Evolutionary conservation across 1,140 invertebrate genomes (phyloP), one percentile per base, ranked within the genome.

Genomic region (Anoplophora glabripennis): DNA sequence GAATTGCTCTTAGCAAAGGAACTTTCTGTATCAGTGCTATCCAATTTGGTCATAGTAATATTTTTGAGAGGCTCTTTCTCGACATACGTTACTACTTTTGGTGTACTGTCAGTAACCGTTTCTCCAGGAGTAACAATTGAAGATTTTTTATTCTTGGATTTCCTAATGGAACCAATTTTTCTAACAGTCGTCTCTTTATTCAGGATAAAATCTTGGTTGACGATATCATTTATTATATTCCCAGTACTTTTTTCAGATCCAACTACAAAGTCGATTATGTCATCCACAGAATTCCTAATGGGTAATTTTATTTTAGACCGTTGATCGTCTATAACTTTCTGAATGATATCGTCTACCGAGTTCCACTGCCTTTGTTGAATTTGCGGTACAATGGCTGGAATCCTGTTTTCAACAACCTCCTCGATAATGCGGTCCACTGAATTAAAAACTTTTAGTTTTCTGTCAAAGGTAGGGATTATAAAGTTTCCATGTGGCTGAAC

Each of bases 221-320:
- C 11, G 7, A 5, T 44, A 35, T 38, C 11, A 52, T 35, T 33
- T 49, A 35, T 7, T 14, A 49, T 9, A 35, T n/a, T 35, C 4
- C 15, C 17, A 1, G 11, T 12, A 8, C 3, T 49, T 7, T 12
- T n/a, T 42, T 3, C 3, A 42, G 41, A n/a, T 34, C 41, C 59
- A 11, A 66, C 60, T 15, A 68, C 66, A 54, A 21, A 60, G 37
- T 68, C 66, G 14, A 68, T 68, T 12, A 59, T 60, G 17, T 66
- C 53, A 45, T 68, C 66, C 7, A 68, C 48, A 7, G 62, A 46
- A 17, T 17, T 66, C 52, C 58, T 56, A 40, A 15, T 45, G 11
- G 37, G 12, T 7, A 42, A n/a, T 34, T n/a, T 12, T 47, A 12
- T 5, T 12, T 46, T 15, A n/a, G 41, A 45, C 10, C 33, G 9